phyloP scores from a whole-genome alignment of 2,888 invertebrate genomes.

The Volucella bombylans region DNA sequence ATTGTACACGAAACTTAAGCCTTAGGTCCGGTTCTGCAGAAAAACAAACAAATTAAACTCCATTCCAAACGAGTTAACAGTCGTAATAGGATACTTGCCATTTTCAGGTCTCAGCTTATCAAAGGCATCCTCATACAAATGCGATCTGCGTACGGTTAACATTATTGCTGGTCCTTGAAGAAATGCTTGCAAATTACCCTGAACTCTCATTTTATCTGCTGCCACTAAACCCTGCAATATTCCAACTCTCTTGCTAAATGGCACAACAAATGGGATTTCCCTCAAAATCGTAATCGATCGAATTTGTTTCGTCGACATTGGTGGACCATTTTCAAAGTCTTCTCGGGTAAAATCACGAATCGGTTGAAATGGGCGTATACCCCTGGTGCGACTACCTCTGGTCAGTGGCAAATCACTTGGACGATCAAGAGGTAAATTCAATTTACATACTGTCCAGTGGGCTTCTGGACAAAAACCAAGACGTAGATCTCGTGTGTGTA shows the following conservation, averaged over 20 bases:
- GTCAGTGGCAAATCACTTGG: conserved; percentile 84
- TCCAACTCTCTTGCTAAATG: conserved; percentile 94
- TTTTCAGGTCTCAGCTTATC: conserved; percentile 95
- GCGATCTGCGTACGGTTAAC: conserved; percentile 91
- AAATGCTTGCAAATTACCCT: conserved; percentile 89
- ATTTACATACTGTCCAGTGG: conserved; percentile 86
- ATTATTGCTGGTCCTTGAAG: conserved; percentile 89
- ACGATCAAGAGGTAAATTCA: conserved; percentile 83
- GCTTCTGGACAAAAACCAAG: conserved; percentile 89
- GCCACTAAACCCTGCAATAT: conserved; percentile 89
- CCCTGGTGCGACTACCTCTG: conserved; percentile 82
- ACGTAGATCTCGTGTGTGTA: conserved; percentile 93
- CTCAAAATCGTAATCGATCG: conserved; percentile 93
- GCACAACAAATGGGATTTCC: conserved; percentile 96
- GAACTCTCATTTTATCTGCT: conserved; percentile 84
- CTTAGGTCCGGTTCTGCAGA: conserved; percentile 92
- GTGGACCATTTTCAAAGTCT: conserved; percentile 89
- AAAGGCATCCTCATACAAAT: conserved; percentile 99
- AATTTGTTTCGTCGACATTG: conserved; percentile 93
- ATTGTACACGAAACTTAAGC: conserved; percentile 92
- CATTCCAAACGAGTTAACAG: too few relatives aligned
- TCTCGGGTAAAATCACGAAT: conserved; percentile 84
- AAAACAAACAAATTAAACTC: conserved; percentile 3
- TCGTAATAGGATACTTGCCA: conserved; percentile 84
- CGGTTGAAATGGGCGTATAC: conserved; percentile 84